Evolutionary conservation across 2,113 vertebrate species (phyloP).

Genomic region (Corythoichthys haematopterus): DNA sequence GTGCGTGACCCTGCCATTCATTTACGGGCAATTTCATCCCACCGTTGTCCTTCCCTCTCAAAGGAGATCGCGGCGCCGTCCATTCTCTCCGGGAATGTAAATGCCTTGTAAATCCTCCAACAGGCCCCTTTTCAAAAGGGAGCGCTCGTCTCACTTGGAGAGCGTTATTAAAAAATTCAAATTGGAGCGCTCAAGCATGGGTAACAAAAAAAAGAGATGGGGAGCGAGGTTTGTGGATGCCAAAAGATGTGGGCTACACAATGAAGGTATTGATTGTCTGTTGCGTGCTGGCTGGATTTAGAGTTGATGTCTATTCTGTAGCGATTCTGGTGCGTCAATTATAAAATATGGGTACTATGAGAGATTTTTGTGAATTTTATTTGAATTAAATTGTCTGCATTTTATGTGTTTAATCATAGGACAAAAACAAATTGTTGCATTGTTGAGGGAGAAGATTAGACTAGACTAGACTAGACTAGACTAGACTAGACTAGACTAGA

Average conservation of each 20-base stretch:
- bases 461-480: not conserved
- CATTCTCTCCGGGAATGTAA: conserved; percentile 64
- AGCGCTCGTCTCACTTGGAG: conserved; percentile 31
- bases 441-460: not conserved
- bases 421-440: not conserved
- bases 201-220: conserved; percentile 34
- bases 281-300: conserved; percentile 51
- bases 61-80: not conserved
- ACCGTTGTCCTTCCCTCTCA: conserved; percentile 52
- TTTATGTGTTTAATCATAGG: not conserved
- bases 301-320: conserved; percentile 55
- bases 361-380: not conserved
- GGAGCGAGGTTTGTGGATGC: conserved; percentile 45
- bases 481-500: no score
- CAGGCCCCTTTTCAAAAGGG: conserved; percentile 31
- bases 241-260: conserved; percentile 57
- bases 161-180: conserved; percentile 62
- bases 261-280: conserved; percentile 48
- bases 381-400: not conserved
- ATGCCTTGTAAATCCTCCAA: conserved; percentile 58
- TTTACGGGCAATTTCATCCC: conserved; percentile 70
- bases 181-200: conserved; percentile 51
- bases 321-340: conserved; percentile 33
- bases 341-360: not conserved
- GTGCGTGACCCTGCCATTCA: conserved; percentile 66